A percentile compares a stretch with the other conserved stretches of the same genome.
phyloP scores from a whole-genome alignment of 2,888 invertebrate genomes.

The Clusia tigrina region DNA sequence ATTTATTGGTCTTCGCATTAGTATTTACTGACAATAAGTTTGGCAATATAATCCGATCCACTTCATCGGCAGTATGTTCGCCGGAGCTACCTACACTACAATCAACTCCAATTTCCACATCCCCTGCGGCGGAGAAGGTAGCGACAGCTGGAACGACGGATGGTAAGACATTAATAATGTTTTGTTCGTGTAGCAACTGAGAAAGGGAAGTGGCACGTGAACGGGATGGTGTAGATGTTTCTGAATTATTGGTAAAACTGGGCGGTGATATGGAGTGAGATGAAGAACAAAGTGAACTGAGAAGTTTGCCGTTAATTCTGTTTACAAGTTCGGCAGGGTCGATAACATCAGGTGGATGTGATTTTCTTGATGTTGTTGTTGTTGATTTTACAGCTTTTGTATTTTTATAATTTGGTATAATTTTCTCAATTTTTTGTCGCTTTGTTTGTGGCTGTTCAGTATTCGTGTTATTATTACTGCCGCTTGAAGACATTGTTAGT shows the following conservation, averaged over 20 bases:
- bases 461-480: slow-evolving; percentile 67
- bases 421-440: slow-evolving; percentile 75
- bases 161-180: slow-evolving; percentile 49
- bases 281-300: slow-evolving; percentile 53
- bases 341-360: slow-evolving; percentile 49
- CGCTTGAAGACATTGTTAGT: slow-evolving; percentile 22
- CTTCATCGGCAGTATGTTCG: slow-evolving; percentile 51
- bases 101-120: background rate
- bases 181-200: slow-evolving; percentile 52
- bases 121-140: slow-evolving; percentile 17
- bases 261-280: slow-evolving; percentile 48
- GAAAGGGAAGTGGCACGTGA: slow-evolving; percentile 53
- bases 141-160: slow-evolving; percentile 40
- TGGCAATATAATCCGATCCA: slow-evolving; percentile 53
- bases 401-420: slow-evolving; percentile 35
- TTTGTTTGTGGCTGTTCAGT: slow-evolving; percentile 86
- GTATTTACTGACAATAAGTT: slow-evolving; percentile 45
- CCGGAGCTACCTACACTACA: slow-evolving; percentile 7
- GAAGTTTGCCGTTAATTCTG: slow-evolving; percentile 44
- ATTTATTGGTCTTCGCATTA: slow-evolving; percentile 1
- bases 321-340: slow-evolving; percentile 39
- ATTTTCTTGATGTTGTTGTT: slow-evolving; percentile 20
- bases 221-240: slow-evolving; percentile 52
- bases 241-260: slow-evolving; percentile 50
- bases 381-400: slow-evolving; percentile 31